A percentile compares a stretch with the other conserved stretches of the same genome.
Conservation (phyloP, 2,797 vertebrate genomes). For the Orientallactaga sibirica region DNA sequence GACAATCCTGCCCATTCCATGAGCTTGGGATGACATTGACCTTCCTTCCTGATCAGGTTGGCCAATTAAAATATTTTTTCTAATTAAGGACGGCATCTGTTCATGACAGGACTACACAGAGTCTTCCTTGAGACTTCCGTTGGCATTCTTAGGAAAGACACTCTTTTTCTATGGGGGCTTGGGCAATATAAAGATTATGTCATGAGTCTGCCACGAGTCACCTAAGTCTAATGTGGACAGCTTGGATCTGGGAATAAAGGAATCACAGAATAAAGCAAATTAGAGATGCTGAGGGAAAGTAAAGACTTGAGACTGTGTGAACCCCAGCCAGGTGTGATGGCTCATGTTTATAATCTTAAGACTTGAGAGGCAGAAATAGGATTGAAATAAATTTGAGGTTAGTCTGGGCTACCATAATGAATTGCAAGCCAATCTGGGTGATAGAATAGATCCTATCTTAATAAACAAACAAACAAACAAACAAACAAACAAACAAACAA, state of each 20-base stretch:
- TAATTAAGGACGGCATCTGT: neutral
- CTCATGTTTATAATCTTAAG: too few species aligned
- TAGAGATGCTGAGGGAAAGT: neutral
- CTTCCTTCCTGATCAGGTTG: neutral
- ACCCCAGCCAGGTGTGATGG: neutral
- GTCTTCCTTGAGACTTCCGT: neutral
- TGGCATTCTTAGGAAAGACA: constrained; percentile 2
- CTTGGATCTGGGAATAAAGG: neutral
- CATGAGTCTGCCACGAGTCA: neutral
- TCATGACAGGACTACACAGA: neutral
- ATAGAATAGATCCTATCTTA: neutral
- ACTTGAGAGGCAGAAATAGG: neutral
- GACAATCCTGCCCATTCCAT: neutral
- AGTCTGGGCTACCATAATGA: neutral
- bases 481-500: neutral
- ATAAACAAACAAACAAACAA: neutral
- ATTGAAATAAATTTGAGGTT: neutral
- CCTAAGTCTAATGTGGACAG: neutral
- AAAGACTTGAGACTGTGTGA: neutral
- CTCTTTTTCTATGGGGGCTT: neutral
- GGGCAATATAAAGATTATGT: neutral
- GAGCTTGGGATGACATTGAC: neutral
- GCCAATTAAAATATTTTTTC: neutral
- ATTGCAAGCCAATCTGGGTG: neutral
- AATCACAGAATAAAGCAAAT: neutral